phyloP scores from a whole-genome alignment of 2,113 vertebrate genomes.

The Menura novaehollandiae region DNA sequence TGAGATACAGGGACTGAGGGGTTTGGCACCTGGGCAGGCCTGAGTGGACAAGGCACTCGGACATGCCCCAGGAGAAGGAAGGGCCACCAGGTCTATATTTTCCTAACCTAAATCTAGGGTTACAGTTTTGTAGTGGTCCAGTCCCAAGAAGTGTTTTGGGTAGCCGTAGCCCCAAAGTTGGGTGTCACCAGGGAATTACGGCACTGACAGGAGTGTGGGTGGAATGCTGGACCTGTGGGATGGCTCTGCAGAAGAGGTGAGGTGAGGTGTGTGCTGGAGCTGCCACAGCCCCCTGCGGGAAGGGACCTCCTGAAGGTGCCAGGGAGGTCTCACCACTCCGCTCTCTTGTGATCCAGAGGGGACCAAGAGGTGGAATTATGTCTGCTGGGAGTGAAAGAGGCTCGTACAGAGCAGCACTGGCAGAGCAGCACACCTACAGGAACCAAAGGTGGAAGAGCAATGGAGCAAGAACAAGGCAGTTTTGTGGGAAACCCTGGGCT shows the following conservation, averaged over 20 bases:
- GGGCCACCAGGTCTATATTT: background rate
- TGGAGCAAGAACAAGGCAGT: background rate
- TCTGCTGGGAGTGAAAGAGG: background rate
- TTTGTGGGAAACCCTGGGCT: background rate
- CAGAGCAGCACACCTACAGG: background rate
- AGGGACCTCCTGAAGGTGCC: background rate
- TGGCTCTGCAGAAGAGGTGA: background rate
- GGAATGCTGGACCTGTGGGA: background rate
- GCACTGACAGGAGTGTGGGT: background rate
- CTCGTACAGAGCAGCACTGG: accelerated
- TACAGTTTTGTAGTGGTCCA: background rate
- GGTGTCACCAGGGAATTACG: background rate
- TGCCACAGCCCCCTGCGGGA: background rate
- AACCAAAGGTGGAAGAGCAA: background rate
- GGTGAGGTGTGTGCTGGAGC: background rate
- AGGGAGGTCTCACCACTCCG: background rate
- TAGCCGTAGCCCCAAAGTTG: background rate
- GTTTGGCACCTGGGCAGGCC: background rate
- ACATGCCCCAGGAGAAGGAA: background rate
- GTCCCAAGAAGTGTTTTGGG: background rate
- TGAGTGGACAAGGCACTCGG: background rate
- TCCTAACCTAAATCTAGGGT: background rate
- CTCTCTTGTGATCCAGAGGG: background rate
- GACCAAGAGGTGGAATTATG: background rate
- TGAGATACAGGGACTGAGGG: accelerated